Base-by-base conservation (phyloP, 2,888 invertebrate species). In the Trissoscelio sp. region DNA sequence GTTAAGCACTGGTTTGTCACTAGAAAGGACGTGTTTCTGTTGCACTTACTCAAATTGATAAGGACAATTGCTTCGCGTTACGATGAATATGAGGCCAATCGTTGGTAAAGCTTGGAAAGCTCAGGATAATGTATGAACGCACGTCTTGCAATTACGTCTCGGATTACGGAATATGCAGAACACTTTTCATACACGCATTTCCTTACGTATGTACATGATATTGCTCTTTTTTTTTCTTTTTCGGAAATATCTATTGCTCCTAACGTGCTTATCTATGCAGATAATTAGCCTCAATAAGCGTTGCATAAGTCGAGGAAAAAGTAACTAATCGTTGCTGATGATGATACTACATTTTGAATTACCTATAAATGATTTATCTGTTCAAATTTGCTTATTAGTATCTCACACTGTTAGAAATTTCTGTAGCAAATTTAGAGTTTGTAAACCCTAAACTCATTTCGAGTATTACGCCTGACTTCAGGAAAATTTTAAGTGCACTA, bases 1-100 rank as follows among this genome's bases (percentile, higher is more conserved):
- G 79, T 57, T 53, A 57, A 66, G 58, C 57, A 53, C 70, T 48
- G 70, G 67, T 72, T 78, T 78, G 78, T 78, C 70, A 78, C 53
- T 42, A 14, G 18, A 24, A 58, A 62, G 34, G 66, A 78, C 39
- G 20, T 37, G 48, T 48, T 5, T 20, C 42, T 58, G 20, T 37
- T 24, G 14, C 22, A 48, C 60, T 58, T 58, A 18, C 24, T 48
- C 11, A 31, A 31, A n/a, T 42, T 62, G 62, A 73, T 73, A 73
- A 73, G 62, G 62, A 64, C 73, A 62, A 73, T 73, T 34, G 73
- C 51, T 53, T 31, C 28, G 72, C 51, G 64, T 46, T 44, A 22
- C 16, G 55, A 55, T 31, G 44, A 42, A 57, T 11, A 57, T 28
- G n/a, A 20, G 22, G 37, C 39, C 48, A 70, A 22, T 57, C 31